Evolutionary conservation across 2,113 vertebrate genomes (phyloP), one percentile per base, ranked within the genome.

Genomic region (Strix uralensis): DNA sequence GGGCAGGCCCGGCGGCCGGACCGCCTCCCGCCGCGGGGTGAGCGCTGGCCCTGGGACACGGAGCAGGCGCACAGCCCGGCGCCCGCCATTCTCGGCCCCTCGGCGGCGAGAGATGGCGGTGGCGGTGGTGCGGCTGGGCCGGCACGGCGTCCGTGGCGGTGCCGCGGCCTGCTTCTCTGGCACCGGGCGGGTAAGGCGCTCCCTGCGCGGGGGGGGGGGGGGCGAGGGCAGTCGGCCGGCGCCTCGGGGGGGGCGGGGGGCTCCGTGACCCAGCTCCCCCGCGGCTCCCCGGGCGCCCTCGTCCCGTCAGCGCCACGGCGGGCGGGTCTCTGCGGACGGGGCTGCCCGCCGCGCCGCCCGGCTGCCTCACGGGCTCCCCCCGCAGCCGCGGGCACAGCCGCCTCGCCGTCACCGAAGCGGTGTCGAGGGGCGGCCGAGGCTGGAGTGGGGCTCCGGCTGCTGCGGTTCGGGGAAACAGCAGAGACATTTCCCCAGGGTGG

Each of bases 131-230:
- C 1, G 14, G 29, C 25, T 49, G 3, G 17, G 46, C 1, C 1
- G 15, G 49, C 0, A 22, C 0, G 17, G 40, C 1, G 4, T 15
- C 5, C 5, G 67, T 4, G 34, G 38, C 1, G 5, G 29, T 6
- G 23, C 9, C 11, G 38, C 42, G 6, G 12, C 2, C 3, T 3
- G 15, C 3, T 25, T 69, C 36, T 8, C 10, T 4, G 81, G 58
- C 40, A 16, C 5, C 17, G 7, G 44, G 20, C 49, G 94, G 94
- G 96, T 96, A 92, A 96, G 96, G 38, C 21, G 23, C 54, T 55
- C 6, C 8, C 11, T 15, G 36, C 11, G 36, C 54, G 10, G 21
- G 40, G 40, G 8, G 21, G 40, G 40, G 8, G 27, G 26, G 58
- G 13, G 25, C 7, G 16, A 32, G 29, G 36, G 65, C 30, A 8